Evolutionary conservation across 2,888 invertebrate species (phyloP).

Genomic region (Achlya flavicornis): DNA sequence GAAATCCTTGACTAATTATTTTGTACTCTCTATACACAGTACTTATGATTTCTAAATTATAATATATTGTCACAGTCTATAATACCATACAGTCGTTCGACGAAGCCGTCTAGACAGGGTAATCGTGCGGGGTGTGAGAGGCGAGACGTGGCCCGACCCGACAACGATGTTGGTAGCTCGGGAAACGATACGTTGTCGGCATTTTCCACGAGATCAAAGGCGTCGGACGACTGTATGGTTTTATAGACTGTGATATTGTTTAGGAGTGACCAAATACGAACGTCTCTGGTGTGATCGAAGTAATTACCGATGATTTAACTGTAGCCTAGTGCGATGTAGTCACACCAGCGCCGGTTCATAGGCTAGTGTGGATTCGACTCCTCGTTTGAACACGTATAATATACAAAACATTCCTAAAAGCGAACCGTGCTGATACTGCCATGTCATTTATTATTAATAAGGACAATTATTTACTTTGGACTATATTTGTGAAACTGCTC

Average conservation of each 20-base stretch:
- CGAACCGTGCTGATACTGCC: slow-evolving; percentile 1
- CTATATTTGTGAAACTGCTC: slow-evolving; percentile 6
- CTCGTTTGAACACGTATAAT: not conserved
- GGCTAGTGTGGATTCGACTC: not conserved
- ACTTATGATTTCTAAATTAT: not conserved
- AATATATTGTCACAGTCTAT: too few species aligned
- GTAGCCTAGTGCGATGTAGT: not conserved
- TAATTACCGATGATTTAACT: not conserved
- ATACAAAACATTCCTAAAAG: slow-evolving; percentile 14
- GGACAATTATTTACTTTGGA: slow-evolving; percentile 12
- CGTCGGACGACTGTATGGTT: too few species aligned
- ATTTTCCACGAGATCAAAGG: too few species aligned
- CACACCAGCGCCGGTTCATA: not conserved
- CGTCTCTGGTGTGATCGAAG: not conserved
- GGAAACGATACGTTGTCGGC: too few species aligned
- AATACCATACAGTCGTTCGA: too few species aligned
- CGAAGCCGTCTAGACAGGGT: too few species aligned
- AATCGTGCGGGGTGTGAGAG: too few species aligned
- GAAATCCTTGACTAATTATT: not conserved
- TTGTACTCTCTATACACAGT: not conserved
- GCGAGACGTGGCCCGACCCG: too few species aligned
- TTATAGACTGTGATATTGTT: too few species aligned
- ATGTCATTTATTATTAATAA: slow-evolving; percentile 7
- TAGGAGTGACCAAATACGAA: too few species aligned
- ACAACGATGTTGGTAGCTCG: too few species aligned